Evolutionary conservation across 2,888 invertebrate genomes (phyloP), one percentile per base, ranked within the genome.

Genomic region (Eugnorisma glareosa): DNA sequence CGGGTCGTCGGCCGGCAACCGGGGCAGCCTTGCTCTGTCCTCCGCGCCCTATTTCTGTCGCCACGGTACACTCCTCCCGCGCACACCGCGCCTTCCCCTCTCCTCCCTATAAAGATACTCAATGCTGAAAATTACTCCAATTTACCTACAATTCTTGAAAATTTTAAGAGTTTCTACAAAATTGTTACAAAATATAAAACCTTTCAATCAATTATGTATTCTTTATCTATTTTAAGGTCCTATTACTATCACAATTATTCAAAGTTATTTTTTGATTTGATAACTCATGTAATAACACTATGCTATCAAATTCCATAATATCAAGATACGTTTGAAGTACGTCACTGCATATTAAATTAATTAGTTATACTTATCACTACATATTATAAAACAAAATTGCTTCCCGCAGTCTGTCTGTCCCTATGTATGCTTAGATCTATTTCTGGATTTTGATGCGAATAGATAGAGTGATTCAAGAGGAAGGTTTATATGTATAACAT

Each of bases 1-100:
- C 93, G 93, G 96, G 96, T 96, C 96, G 95, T 92, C 94, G 96
- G 90, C 95, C 96, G 93, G 84, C 92, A 96, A 96, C 95, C 94
- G 90, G 96, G 96, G 95, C 96, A 96, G 96, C 96, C 96, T 96
- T 96, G 96, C 96, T 95, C 95, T 94, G 96, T 96, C 96, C 96
- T 96, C 96, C 93, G 96, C 94, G 96, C 95, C 96, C 96, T 96
- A 96, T 96, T 96, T 96, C 96, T 96, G 96, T 95, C 95, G 94
- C 95, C 94, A 93, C 94, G 92, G 92, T 89, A 89, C 89, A 88
- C 90, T 90, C 88, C 87, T 87, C 90, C 87, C 91, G 88, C 86
- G 83, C 85, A 84, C 88, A 84, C 79, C 83, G 75, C 79, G 40
- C 69, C 37, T 80, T 76, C 83, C 83, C 78, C 87, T 75, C 84